These are phyloP conservation scores for Oligia fasciuncula DNA, from an alignment of 2,888 invertebrate species.

Conservation along the genomic window DNA sequence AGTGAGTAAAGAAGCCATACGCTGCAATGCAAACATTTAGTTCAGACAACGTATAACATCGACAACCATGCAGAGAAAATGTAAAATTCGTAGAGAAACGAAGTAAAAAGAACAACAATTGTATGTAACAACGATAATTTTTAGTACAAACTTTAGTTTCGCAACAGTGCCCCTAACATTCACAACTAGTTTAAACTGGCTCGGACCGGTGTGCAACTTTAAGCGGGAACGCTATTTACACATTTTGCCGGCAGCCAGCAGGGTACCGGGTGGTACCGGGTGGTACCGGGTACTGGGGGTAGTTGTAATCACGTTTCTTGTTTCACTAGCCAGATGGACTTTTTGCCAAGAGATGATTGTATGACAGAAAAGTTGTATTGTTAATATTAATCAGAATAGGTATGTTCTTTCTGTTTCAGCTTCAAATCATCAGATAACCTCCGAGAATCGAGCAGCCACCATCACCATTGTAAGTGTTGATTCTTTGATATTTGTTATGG, in stretches of 20 bases:
- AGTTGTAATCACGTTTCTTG: conserved; percentile 65
- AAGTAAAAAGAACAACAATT: conserved; percentile 61
- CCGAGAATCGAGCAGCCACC: background rate
- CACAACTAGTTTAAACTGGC: conserved; percentile 69
- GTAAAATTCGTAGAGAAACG: conserved; percentile 37
- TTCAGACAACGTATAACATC: background rate
- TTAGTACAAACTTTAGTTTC: conserved; percentile 62
- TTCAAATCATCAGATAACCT: background rate
- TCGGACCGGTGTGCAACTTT: conserved; percentile 65
- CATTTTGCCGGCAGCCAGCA: conserved; percentile 60
- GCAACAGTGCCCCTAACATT: conserved; percentile 65
- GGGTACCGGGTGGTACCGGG: conserved; percentile 9
- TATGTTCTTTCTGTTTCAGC: background rate
- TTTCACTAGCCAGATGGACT: conserved; percentile 42
- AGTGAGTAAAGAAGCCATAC: background rate
- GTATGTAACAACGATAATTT: conserved; percentile 61
- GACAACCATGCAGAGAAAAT: conserved; percentile 24
- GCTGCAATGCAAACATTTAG: background rate
- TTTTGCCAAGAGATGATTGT: conserved; percentile 31
- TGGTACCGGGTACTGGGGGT: conserved; percentile 9
- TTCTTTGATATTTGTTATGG: background rate
- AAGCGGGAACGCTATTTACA: conserved; percentile 68
- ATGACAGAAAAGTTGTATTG: background rate
- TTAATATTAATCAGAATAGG: background rate
- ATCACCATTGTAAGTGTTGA: background rate